Percentiles rank a stretch among this genome's conserved stretches.
phyloP scores from a whole-genome alignment of 2,888 invertebrate genomes.

The Pandemis cinnamomeana region DNA sequence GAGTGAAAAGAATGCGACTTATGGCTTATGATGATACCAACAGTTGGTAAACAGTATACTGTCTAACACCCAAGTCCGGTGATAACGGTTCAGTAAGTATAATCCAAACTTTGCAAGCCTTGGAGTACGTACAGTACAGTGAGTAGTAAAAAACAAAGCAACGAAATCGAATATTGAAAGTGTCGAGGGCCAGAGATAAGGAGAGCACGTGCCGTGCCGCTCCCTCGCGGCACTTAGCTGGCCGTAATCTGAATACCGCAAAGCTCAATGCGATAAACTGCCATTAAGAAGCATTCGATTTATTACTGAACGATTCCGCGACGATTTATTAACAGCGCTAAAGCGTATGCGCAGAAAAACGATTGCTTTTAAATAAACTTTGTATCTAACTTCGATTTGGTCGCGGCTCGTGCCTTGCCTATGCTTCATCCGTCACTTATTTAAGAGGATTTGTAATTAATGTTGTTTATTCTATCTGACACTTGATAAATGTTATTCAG shows the following conservation, averaged over 20 bases:
- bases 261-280: constrained; percentile 82
- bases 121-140: background rate
- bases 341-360: constrained; percentile 27
- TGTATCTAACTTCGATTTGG: constrained; percentile 12
- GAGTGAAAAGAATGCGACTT: background rate
- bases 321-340: constrained; percentile 64
- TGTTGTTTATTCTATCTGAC: background rate
- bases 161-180: constrained; percentile 83
- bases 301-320: constrained; percentile 82
- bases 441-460: background rate
- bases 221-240: constrained; percentile 79
- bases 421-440: background rate
- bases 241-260: constrained; percentile 82
- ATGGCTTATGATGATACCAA: background rate
- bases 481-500: background rate
- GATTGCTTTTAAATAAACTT: constrained; percentile 23
- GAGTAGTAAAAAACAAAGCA: constrained; percentile 61
- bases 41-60: background rate
- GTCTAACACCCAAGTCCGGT: background rate
- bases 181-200: constrained; percentile 82
- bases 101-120: background rate
- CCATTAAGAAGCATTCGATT: constrained; percentile 85
- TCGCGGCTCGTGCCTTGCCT: background rate
- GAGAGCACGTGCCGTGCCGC: constrained; percentile 80
- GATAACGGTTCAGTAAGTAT: background rate